Evolutionary conservation across 2,797 vertebrate species (phyloP), one percentile per base, ranked within the genome.

Genomic region (Enoplosus armatus): DNA sequence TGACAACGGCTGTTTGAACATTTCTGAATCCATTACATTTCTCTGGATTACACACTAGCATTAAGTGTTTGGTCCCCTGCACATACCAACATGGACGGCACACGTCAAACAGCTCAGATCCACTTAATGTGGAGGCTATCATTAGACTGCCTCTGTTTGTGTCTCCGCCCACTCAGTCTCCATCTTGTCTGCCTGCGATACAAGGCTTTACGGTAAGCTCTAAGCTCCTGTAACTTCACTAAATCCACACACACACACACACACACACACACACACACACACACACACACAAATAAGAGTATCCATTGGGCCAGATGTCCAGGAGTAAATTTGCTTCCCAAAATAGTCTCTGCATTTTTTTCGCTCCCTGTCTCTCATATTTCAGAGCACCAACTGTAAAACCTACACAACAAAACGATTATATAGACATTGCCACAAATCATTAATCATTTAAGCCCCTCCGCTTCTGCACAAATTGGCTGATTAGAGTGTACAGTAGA

Each of bases 221-320:
- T 91, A 90, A 93, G 89, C 88, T 85, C 69, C 71, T 75, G 75
- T 79, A 85, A 90, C 87, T 85, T 92, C 73, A 88, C 86, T 88
- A 86, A 93, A 87, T 76, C 72, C 85, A 56, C 65, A 24, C 77
- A 77, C 79, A 85, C 47, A 50, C 60, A 67, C 20, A 22, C 54
- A 69, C 39, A 29, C 72, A 56, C 72, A 55, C 56, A 60, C 45
- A 66, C 72, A 70, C 64, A 68, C 70, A 65, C 66, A 67, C 39
- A 47, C 56, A 61, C 54, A 84, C 31, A 64, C 68, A 72, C 65
- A 39, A 75, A 87, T 75, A 60, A 75, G 72, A 77, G 47, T 61
- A 64, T 53, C 67, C 50, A 50, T 48, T 47, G 53, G 18, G 50
- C 78, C 85, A 90, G 85, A 90, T 91, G 87, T 88, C 80, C 82